These are phyloP conservation scores for Drosophila sproati DNA, from an alignment of 1,140 invertebrate genomes.

Conservation along the genomic window DNA sequence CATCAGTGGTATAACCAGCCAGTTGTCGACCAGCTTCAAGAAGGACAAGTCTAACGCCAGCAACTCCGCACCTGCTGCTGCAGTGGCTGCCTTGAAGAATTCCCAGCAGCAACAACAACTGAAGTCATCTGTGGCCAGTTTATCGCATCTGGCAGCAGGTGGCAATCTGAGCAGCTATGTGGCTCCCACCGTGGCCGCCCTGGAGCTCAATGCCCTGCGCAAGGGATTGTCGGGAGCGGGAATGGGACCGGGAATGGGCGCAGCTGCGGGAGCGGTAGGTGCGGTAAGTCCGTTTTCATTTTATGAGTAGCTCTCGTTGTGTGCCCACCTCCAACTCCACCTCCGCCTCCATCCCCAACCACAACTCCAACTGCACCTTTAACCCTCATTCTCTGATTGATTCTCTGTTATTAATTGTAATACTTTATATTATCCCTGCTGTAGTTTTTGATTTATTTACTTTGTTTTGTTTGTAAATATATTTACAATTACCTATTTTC, in stretches of 20 bases:
- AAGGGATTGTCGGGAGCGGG: constrained; percentile 67
- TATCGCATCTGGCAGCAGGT: constrained; percentile 62
- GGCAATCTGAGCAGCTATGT: constrained; percentile 51
- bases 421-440: constrained; percentile 24
- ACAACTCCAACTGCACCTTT: constrained; percentile 51
- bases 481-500: constrained; percentile 54
- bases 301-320: constrained; percentile 64
- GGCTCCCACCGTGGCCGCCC: constrained; percentile 33
- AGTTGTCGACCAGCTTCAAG: constrained; percentile 27
- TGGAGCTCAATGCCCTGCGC: constrained; percentile 73
- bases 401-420: constrained; percentile 35
- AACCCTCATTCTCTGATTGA: constrained; percentile 57
- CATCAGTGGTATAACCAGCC: constrained; percentile 22
- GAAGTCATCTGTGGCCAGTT: constrained; percentile 56
- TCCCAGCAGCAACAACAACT: constrained; percentile 58
- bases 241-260: constrained; percentile 38
- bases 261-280: constrained; percentile 56
- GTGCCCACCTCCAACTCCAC: constrained; percentile 57
- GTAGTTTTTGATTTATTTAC: constrained; percentile 24
- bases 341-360: constrained; percentile 35
- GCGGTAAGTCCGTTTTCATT: constrained; percentile 83
- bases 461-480: constrained; percentile 54
- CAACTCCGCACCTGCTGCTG: constrained; percentile 39
- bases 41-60: constrained; percentile 32
- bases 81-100: constrained; percentile 54